These are phyloP conservation scores for Neodiprion pinetum DNA, from an alignment of 1,140 invertebrate genomes.

Conservation along the genomic window DNA sequence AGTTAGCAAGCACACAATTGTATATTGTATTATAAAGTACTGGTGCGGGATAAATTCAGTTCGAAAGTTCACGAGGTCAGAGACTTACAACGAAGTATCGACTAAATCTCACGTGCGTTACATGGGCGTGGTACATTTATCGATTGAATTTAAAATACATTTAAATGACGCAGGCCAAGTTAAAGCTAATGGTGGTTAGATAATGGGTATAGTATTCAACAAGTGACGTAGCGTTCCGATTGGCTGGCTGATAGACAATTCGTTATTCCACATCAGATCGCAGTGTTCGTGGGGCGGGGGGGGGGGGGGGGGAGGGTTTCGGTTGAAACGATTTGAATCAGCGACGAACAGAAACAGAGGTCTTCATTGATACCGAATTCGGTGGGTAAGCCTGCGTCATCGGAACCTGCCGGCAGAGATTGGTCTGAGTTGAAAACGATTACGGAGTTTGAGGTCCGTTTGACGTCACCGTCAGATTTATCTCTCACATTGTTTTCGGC, in stretches of 20 bases:
- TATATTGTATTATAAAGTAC: no score
- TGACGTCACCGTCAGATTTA: not conserved
- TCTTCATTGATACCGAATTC: constrained; percentile 4
- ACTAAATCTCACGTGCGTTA: no score
- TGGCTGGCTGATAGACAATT: constrained; percentile 17
- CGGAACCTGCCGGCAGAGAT: not conserved
- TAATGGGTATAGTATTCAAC: constrained; percentile 39
- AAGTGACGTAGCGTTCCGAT: constrained; percentile 41
- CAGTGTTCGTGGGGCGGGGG: not conserved
- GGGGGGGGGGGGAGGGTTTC: no score
- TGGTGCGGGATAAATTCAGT: no score
- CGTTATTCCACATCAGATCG: not conserved
- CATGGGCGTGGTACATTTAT: not conserved
- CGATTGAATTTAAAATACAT: constrained; percentile 37
- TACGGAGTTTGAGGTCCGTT: not conserved
- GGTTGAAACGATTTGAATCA: not conserved
- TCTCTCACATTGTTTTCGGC: not conserved
- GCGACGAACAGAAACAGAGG: not conserved
- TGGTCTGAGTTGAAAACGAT: not conserved
- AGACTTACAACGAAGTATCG: no score
- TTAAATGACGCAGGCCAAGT: constrained; percentile 35
- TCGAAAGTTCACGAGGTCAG: no score
- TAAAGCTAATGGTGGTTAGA: constrained; percentile 25
- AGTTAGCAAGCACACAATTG: no score
- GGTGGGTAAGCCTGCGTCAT: not conserved